A percentile compares a stretch with the other conserved stretches of the same genome.
Evolutionary conservation across 2,797 vertebrate species (phyloP).

Genomic region (Cyclura pinguis): DNA sequence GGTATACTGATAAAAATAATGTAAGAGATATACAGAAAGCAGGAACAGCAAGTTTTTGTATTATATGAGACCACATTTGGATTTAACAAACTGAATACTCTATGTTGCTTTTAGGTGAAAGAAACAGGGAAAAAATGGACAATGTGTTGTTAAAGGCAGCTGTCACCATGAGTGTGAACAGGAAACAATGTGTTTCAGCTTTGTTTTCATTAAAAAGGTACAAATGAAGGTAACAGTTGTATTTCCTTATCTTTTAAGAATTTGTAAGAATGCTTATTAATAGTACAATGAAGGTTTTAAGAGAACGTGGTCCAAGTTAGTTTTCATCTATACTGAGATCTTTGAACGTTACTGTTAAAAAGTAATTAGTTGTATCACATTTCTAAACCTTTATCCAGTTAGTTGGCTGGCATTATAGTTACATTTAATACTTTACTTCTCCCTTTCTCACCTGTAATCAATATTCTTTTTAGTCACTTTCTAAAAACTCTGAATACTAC

Average conservation of each 20-base stretch:
- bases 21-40: not conserved
- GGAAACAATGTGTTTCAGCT: not conserved
- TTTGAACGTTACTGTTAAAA: too few species aligned
- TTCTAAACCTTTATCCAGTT: too few species aligned
- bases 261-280: not conserved
- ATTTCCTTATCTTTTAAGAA: not conserved
- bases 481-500: too few species aligned
- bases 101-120: not conserved
- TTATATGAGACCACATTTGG: not conserved
- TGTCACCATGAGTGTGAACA: too few species aligned
- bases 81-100: not conserved
- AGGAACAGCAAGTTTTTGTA: not conserved
- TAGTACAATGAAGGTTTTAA: not conserved
- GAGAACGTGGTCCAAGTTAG: not conserved
- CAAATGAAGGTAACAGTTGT: not conserved
- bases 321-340: not conserved
- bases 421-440: too few species aligned
- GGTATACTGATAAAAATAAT: not conserved
- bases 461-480: too few species aligned
- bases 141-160: not conserved
- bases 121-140: not conserved
- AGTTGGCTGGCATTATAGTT: too few species aligned
- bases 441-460: too few species aligned
- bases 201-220: not conserved
- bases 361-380: too few species aligned